These are phyloP conservation scores for Psilopsiagon aymara DNA, from an alignment of 2,113 vertebrate genomes.

Conservation along the genomic window DNA sequence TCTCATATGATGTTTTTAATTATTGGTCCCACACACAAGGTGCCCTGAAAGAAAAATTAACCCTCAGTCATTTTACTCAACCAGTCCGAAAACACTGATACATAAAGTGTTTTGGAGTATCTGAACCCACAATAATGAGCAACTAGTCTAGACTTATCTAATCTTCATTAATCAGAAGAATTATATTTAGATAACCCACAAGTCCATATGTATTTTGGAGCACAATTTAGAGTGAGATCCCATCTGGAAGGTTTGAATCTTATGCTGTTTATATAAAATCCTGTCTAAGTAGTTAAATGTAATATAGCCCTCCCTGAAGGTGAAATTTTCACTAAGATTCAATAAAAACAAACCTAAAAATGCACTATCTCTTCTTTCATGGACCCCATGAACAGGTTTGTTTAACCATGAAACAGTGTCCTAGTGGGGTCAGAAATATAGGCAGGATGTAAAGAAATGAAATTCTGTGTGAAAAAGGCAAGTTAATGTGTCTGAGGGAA, in stretches of 20 bases:
- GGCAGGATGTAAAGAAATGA: slow-evolving; percentile 59
- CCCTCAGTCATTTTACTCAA: not conserved
- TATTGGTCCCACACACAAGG: not conserved
- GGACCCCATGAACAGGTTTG: slow-evolving; percentile 19
- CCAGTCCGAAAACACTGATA: not conserved
- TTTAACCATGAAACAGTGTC: slow-evolving; percentile 43
- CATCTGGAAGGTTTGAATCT: slow-evolving; percentile 39
- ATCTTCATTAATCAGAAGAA: not conserved
- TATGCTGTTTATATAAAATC: slow-evolving; percentile 57
- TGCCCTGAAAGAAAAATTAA: not conserved
- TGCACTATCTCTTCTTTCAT: slow-evolving; percentile 13
- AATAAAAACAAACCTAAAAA: slow-evolving; percentile 63
- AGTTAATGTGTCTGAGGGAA: slow-evolving; percentile 14
- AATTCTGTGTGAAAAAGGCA: not conserved
- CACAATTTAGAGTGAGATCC: not conserved
- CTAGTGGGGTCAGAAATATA: slow-evolving; percentile 43
- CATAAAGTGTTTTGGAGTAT: not conserved
- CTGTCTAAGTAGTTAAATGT: slow-evolving; percentile 50
- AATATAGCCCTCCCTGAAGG: slow-evolving; percentile 49
- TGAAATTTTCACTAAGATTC: slow-evolving; percentile 50
- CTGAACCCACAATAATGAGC: not conserved
- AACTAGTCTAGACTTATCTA: not conserved
- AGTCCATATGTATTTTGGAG: not conserved
- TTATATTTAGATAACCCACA: not conserved
- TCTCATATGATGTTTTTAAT: not conserved